Percentiles rank a stretch among this genome's conserved stretches.
These are phyloP conservation scores for Lates japonicus DNA, from an alignment of 2,797 vertebrate genomes.

Conservation along the genomic window DNA sequence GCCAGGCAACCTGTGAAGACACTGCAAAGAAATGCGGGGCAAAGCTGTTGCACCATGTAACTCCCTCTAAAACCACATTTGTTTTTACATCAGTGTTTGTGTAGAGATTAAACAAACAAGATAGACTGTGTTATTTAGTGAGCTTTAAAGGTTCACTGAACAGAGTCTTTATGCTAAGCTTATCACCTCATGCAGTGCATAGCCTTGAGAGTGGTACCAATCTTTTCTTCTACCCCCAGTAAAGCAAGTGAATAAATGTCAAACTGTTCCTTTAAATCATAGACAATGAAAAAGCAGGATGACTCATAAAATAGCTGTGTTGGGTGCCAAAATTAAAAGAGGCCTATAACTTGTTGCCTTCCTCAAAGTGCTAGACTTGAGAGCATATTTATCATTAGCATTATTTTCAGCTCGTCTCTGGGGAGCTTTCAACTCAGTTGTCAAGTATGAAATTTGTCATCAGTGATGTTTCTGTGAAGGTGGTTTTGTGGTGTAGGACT, in stretches of 20 bases:
- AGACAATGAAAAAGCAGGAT: background rate
- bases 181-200: background rate
- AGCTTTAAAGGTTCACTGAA: conserved; percentile 4
- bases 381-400: conserved; percentile 8
- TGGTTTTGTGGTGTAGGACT: background rate
- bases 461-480: background rate
- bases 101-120: conserved; percentile 11
- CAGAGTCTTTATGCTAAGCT: background rate
- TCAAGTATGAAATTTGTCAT: conserved; percentile 21
- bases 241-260: conserved; percentile 4
- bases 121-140: background rate
- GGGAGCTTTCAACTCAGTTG: conserved; percentile 5
- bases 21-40: background rate
- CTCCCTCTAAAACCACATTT: conserved; percentile 3
- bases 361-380: conserved; percentile 1
- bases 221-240: background rate
- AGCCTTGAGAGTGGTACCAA: background rate
- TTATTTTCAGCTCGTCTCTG: conserved; percentile 5
- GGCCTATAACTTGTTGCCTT: background rate
- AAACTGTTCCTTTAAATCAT: conserved; percentile 21
- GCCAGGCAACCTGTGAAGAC: background rate
- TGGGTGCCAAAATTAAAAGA: background rate
- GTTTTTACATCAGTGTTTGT: conserved; percentile 16
- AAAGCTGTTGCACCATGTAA: background rate
- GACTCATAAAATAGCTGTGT: conserved; percentile 14